Percentiles rank a stretch among this genome's conserved stretches.
phyloP scores from a whole-genome alignment of 1,140 invertebrate species.

The Zaprionus gabonicus region DNA sequence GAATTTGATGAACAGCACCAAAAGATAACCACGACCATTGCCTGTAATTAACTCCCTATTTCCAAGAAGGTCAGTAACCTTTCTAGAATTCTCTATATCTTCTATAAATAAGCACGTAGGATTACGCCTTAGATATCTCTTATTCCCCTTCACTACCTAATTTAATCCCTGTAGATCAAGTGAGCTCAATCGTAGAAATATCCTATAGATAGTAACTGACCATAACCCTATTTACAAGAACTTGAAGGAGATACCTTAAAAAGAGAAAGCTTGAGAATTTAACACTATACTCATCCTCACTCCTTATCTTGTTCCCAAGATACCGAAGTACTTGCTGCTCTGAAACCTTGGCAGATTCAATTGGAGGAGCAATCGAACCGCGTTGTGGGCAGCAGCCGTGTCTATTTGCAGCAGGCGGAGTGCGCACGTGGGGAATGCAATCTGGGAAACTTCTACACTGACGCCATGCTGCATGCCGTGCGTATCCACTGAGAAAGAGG shows the following conservation, averaged over 20 bases:
- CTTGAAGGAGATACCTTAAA: not conserved
- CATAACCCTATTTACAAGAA: not conserved
- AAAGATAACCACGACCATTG: no score
- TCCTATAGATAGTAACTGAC: no score
- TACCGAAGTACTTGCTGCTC: conserved; percentile 58
- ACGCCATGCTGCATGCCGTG: conserved; percentile 88
- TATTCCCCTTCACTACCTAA: not conserved
- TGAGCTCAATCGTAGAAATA: no score
- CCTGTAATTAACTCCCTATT: no score
- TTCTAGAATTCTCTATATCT: not conserved
- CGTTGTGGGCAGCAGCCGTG: conserved; percentile 86
- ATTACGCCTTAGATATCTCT: not conserved
- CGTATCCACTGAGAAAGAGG: conserved; percentile 1
- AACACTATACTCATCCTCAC: not conserved
- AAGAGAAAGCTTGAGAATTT: not conserved
- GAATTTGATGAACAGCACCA: no score
- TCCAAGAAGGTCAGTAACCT: no score
- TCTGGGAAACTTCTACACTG: conserved; percentile 90
- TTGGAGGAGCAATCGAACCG: conserved; percentile 86
- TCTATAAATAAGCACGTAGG: not conserved
- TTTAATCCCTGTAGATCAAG: no score
- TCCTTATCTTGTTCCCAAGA: conserved; percentile 34
- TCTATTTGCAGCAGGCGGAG: conserved; percentile 85
- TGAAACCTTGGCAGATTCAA: conserved; percentile 86
- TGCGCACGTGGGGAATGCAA: conserved; percentile 90